Evolutionary conservation across 1,140 invertebrate species (phyloP), one percentile per base, ranked within the genome.

Genomic region (Babylonia areolata): DNA sequence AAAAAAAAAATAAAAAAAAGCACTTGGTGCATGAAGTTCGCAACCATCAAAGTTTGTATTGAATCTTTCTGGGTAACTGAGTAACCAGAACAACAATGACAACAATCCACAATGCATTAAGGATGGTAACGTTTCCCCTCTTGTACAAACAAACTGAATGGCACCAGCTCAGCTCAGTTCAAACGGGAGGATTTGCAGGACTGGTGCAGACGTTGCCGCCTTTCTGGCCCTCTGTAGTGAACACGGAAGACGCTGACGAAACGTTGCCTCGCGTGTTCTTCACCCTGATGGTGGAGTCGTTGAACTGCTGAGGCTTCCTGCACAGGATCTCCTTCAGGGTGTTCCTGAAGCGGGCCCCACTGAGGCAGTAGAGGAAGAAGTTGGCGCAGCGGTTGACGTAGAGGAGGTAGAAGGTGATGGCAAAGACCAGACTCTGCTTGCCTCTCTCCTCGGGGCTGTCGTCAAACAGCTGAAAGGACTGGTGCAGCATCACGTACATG

Each of bases 321-420:
- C n/a, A 37, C 64, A 84, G 82, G 40, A 87, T 86, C 23, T 80
- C 71, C 31, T 80, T 82, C n/a, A 92, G 77, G 2, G 91, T 89
- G 35, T 86, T 33, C 5, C 92, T 78, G 80, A 93, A 93, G 3
- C 91, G 80, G 12, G 87, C 84, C 6, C 92, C 92, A 69, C 90
- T 92, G 31, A 92, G 42, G 81, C 92, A 92, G 79, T 93, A 93
- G 37, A 93, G 89, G 73, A 89, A 92, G 69, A 93, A 92, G 78
- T 90, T 92, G 1, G 88, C 87, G 83, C 91, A 93, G 33, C 91
- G 87, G 87, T 93, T 93, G 28, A 92, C 87, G 64, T 93, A 93
- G 2, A 93, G 88, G 1, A 93, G 84, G 73, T 91, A 92, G 80
- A 93, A 92, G n/a, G 85, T 81, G 9, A 90, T 75, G 2, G 90